These are phyloP conservation scores for Rhea americana DNA, from an alignment of 2,113 vertebrate species.

Conservation along the genomic window DNA sequence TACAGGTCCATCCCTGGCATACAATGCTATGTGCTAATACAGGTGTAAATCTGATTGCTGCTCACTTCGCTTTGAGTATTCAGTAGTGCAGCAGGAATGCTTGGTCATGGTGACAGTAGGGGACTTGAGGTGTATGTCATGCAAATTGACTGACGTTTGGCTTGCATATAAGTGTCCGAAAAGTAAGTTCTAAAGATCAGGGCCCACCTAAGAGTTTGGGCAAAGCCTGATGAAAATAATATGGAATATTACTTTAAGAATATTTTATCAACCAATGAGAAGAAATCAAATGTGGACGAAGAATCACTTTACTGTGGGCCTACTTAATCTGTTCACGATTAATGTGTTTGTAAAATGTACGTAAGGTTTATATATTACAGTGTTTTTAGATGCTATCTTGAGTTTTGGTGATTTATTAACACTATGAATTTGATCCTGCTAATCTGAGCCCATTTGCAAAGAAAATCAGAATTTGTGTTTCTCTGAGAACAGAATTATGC, in stretches of 20 bases:
- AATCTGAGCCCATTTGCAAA: background rate
- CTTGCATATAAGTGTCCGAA: background rate
- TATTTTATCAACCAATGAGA: background rate
- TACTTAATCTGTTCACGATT: background rate
- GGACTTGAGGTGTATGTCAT: background rate
- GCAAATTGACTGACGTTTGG: background rate
- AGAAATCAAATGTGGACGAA: background rate
- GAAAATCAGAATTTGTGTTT: slow-evolving; percentile 25
- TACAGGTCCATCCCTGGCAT: background rate
- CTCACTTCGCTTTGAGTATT: background rate
- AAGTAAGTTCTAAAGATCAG: background rate
- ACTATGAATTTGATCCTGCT: slow-evolving; percentile 34
- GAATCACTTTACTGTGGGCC: background rate
- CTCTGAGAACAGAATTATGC: background rate
- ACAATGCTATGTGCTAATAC: background rate
- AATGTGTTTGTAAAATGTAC: slow-evolving; percentile 41
- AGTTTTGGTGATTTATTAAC: slow-evolving; percentile 36
- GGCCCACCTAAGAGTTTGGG: background rate
- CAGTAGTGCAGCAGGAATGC: background rate
- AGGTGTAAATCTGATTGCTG: background rate
- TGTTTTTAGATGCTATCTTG: slow-evolving; percentile 40
- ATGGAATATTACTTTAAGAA: slow-evolving; percentile 6
- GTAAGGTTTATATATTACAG: background rate
- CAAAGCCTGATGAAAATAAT: background rate
- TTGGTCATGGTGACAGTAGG: background rate